These are phyloP conservation scores for Pyralis farinalis DNA, from an alignment of 2,888 invertebrate species.

Conservation along the genomic window DNA sequence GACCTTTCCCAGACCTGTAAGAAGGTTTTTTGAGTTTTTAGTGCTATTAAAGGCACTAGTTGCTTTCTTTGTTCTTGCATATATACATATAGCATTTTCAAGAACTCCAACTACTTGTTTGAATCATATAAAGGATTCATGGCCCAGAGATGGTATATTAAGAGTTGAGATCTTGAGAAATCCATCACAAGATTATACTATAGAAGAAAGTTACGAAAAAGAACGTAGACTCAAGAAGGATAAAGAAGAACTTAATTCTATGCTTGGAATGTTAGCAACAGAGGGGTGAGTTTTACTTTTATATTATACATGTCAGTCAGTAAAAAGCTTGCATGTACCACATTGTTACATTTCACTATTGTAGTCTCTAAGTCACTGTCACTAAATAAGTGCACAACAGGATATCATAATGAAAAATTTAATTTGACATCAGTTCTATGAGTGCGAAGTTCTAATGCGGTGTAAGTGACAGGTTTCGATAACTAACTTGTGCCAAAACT, in stretches of 20 bases:
- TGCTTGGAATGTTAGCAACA: constrained; percentile 83
- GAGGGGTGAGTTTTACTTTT: constrained; percentile 78
- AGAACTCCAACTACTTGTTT: constrained; percentile 96
- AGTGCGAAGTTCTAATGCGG: too few relatives aligned
- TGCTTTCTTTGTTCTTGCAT: constrained; percentile 94
- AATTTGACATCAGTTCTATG: too few relatives aligned
- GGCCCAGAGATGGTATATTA: constrained; percentile 97
- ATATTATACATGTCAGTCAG: too few relatives aligned
- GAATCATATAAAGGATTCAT: constrained; percentile 91
- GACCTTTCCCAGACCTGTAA: constrained; percentile 90
- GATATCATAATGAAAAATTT: too few relatives aligned
- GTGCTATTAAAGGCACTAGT: constrained; percentile 88
- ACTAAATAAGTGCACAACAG: too few relatives aligned
- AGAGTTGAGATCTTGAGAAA: constrained; percentile 92
- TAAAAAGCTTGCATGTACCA: too few relatives aligned
- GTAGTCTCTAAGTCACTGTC: too few relatives aligned
- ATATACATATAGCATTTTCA: constrained; percentile 97
- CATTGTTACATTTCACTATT: too few relatives aligned
- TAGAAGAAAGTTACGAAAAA: constrained; percentile 92
- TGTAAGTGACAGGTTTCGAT: too few relatives aligned
- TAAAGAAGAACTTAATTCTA: constrained; percentile 79
- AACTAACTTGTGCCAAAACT: too few relatives aligned
- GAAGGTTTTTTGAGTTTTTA: constrained; percentile 91
- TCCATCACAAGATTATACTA: constrained; percentile 86
- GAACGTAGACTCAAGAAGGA: constrained; percentile 87